These are phyloP conservation scores for Manduca sexta DNA, from an alignment of 1,140 invertebrate species.

Conservation along the genomic window DNA sequence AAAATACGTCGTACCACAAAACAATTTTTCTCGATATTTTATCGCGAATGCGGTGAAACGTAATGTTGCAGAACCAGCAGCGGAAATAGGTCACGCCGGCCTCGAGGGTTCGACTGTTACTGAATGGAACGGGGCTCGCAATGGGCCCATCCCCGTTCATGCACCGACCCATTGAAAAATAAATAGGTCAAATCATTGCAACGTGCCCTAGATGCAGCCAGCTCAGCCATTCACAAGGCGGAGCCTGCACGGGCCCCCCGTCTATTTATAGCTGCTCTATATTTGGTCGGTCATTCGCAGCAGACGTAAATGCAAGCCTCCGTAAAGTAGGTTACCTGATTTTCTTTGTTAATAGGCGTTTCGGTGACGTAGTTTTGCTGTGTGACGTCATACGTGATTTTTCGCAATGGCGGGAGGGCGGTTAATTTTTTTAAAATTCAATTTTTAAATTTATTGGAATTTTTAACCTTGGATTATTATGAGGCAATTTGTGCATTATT, in stretches of 20 bases:
- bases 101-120: conserved; percentile 56
- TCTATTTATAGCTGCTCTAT: conserved; percentile 69
- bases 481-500: too few relatives aligned
- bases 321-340: conserved; percentile 69
- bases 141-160: conserved; percentile 62
- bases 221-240: conserved; percentile 53
- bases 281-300: conserved; percentile 68
- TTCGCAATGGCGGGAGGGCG: not conserved
- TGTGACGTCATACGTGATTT: conserved; percentile 41
- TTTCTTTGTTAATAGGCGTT: conserved; percentile 57
- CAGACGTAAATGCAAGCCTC: conserved; percentile 56
- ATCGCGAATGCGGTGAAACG: not conserved
- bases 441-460: not conserved
- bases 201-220: conserved; percentile 54
- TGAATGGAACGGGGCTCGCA: conserved; percentile 59
- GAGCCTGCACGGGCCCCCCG: conserved; percentile 35
- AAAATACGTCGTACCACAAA: conserved; percentile 3
- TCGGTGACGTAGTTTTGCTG: conserved; percentile 51
- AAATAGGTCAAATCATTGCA: conserved; percentile 71
- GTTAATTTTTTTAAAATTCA: conserved; percentile 1
- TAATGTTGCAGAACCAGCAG: conserved; percentile 13
- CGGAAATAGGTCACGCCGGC: conserved; percentile 52
- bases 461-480: too few relatives aligned
- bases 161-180: conserved; percentile 66
- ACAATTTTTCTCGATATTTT: not conserved